phyloP scores from a whole-genome alignment of 1,140 invertebrate species.

The Bombus polaris region DNA sequence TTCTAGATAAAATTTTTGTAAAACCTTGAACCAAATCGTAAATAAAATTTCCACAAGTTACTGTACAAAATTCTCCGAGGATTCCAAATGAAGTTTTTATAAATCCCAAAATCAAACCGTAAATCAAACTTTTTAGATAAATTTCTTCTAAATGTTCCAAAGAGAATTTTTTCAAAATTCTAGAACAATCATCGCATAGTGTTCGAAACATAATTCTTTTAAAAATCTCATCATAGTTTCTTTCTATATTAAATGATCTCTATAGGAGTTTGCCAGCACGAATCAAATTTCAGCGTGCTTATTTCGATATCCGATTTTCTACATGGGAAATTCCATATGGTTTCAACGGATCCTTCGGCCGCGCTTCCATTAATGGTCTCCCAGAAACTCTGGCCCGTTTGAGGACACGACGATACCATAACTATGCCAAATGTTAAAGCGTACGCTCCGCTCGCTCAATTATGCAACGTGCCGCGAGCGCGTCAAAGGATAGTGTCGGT shows the following conservation, averaged over 20 bases:
- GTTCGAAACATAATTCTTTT: too few relatives aligned
- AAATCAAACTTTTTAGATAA: not conserved
- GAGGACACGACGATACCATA: constrained; percentile 24
- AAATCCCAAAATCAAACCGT: not conserved
- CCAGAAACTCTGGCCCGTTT: not conserved
- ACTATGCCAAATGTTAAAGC: constrained; percentile 42
- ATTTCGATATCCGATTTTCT: constrained; percentile 40
- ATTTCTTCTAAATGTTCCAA: not conserved
- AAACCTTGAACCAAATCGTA: too few relatives aligned
- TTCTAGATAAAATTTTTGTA: too few relatives aligned
- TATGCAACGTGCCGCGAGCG: constrained; percentile 31
- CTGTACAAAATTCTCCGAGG: not conserved
- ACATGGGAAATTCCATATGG: constrained; percentile 42
- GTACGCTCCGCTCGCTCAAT: constrained; percentile 30
- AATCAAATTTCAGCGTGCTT: not conserved
- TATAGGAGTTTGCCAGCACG: too few relatives aligned
- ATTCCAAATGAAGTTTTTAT: not conserved
- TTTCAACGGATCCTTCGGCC: constrained; percentile 29
- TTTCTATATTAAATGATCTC: too few relatives aligned
- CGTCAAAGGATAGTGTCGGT: constrained; percentile 39
- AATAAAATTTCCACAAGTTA: too few relatives aligned
- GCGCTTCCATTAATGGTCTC: constrained; percentile 36
- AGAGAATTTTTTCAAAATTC: too few relatives aligned
- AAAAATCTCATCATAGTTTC: too few relatives aligned
- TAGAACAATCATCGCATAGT: too few relatives aligned